Evolutionary conservation across 2,797 vertebrate species (phyloP).

Genomic region (Muscicapa comitata): DNA sequence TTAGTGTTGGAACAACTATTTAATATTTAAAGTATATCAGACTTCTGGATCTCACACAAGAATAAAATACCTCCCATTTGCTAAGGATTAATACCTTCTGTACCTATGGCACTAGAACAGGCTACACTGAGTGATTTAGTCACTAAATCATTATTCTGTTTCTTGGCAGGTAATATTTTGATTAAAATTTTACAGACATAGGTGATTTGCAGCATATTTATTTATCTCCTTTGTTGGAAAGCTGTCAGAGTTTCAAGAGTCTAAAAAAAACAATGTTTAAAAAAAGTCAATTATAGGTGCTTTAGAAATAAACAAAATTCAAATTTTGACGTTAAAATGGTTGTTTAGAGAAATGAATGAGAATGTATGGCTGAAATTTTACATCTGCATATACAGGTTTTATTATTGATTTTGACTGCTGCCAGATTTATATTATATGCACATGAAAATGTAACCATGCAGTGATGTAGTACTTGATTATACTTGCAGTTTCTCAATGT

Average conservation of each 20-base stretch:
- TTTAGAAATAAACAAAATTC: not conserved
- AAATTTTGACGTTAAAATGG: not conserved
- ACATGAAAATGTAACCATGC: not conserved
- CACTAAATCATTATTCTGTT: not conserved
- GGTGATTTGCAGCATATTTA: not conserved
- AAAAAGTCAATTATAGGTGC: not conserved
- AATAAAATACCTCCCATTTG: not conserved
- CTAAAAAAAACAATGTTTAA: not conserved
- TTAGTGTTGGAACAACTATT: not conserved
- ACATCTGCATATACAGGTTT: not conserved
- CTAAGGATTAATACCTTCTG: not conserved
- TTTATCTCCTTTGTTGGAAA: not conserved
- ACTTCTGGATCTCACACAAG: not conserved
- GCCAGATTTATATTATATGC: not conserved
- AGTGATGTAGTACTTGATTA: not conserved
- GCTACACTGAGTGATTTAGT: not conserved
- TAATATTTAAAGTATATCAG: not conserved
- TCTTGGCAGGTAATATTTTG: constrained; percentile 9
- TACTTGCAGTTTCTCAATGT: not conserved
- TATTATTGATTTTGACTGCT: not conserved
- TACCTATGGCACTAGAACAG: not conserved
- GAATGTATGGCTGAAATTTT: not conserved
- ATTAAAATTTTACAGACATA: not conserved
- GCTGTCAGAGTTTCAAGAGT: not conserved
- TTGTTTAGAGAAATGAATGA: not conserved